Evolutionary conservation across 2,113 vertebrate species (phyloP).

Genomic region (Agapornis roseicollis): DNA sequence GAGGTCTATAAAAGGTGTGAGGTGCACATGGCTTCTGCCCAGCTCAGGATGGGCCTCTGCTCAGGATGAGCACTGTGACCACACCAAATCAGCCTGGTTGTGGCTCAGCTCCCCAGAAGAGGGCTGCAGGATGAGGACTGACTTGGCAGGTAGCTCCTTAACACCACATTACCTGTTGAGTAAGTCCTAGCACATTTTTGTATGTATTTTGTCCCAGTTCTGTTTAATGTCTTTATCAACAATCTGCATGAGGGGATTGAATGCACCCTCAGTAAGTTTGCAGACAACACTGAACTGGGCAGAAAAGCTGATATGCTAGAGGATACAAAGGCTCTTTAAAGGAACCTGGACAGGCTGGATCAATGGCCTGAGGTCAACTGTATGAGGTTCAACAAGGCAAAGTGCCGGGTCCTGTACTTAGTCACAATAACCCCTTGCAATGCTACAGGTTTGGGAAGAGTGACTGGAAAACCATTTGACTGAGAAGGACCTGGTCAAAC

Average conservation of each 20-base stretch:
- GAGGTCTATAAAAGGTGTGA: not conserved
- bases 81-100: not conserved
- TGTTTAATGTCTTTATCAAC: not conserved
- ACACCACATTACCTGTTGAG: not conserved
- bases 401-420: not conserved
- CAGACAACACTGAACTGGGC: not conserved
- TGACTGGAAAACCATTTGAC: not conserved
- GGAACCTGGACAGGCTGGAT: not conserved
- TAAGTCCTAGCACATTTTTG: not conserved
- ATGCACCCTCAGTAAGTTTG: not conserved
- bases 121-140: not conserved
- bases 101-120: not conserved
- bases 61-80: not conserved
- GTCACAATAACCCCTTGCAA: not conserved
- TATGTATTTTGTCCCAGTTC: not conserved
- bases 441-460: not conserved
- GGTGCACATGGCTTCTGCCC: accelerated
- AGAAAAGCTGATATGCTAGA: not conserved
- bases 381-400: not conserved
- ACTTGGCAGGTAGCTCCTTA: not conserved
- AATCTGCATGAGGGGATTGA: not conserved
- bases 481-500: not conserved
- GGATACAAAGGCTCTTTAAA: not conserved
- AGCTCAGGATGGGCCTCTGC: not conserved
- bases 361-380: not conserved